Conservation (phyloP, 2,888 invertebrate species). For the Aleiodes alternator region DNA sequence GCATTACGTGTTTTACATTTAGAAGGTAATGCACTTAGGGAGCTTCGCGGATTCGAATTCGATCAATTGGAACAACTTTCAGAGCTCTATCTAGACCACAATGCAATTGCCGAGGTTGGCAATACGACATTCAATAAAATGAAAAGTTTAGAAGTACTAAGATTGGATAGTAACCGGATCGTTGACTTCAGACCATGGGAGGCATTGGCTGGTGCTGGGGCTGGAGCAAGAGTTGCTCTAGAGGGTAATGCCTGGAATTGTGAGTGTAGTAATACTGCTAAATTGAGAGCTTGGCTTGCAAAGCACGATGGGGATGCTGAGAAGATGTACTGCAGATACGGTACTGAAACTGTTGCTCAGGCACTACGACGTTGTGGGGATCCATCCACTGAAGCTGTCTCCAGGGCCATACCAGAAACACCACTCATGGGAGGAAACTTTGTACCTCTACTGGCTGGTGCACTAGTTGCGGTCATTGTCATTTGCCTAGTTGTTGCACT, state of each 20-base stretch:
- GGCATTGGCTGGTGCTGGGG: slow-evolving; percentile 77
- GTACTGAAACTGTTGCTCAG: slow-evolving; percentile 77
- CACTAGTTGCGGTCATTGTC: slow-evolving; percentile 83
- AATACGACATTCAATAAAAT: slow-evolving; percentile 87
- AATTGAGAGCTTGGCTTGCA: slow-evolving; percentile 83
- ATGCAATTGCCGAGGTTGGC: slow-evolving; percentile 84
- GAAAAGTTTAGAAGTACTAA: slow-evolving; percentile 83
- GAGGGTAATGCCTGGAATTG: slow-evolving; percentile 91
- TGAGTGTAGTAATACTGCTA: slow-evolving; percentile 84
- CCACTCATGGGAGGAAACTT: slow-evolving; percentile 83
- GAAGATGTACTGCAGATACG: slow-evolving; percentile 83
- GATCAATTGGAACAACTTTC: slow-evolving; percentile 84
- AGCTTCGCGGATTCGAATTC: slow-evolving; percentile 86
- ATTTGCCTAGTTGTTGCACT: slow-evolving; percentile 83
- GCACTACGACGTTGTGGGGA: slow-evolving; percentile 80
- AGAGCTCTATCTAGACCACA: slow-evolving; percentile 86
- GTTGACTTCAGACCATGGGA: slow-evolving; percentile 85
- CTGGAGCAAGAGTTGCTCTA: slow-evolving; percentile 82
- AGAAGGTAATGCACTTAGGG: slow-evolving; percentile 84
- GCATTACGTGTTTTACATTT: slow-evolving; percentile 85
- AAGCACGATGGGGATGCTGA: slow-evolving; percentile 82
- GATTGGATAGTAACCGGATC: slow-evolving; percentile 87
- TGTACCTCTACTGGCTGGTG: slow-evolving; percentile 85
- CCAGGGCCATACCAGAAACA: slow-evolving; percentile 80
- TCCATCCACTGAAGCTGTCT: slow-evolving; percentile 82